A percentile compares a stretch with the other conserved stretches of the same genome.
Conservation (phyloP, 2,888 invertebrate genomes). For the Cyclophora albipunctata region DNA sequence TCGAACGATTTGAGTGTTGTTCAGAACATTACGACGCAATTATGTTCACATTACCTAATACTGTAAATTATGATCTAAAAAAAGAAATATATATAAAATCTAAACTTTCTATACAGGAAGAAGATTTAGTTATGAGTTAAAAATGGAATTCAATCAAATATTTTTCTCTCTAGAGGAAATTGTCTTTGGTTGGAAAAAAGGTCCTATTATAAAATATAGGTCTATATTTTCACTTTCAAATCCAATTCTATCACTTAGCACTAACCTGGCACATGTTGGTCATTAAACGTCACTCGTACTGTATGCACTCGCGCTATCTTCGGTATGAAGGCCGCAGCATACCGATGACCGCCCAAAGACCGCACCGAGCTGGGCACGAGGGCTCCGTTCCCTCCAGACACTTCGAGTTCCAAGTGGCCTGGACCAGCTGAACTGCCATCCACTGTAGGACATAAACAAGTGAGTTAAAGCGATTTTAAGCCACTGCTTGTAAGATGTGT, state of each 20-base stretch:
- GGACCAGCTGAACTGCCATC: slow-evolving; percentile 97
- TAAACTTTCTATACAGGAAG: no score
- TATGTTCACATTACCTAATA: no score
- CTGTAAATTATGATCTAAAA: no score
- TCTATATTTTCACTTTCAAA: no score
- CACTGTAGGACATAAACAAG: slow-evolving; percentile 71
- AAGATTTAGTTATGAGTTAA: no score
- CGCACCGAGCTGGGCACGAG: slow-evolving; percentile 95
- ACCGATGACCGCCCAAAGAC: slow-evolving; percentile 90
- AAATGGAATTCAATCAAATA: no score
- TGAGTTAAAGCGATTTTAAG: not conserved
- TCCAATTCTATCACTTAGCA: slow-evolving; percentile 18
- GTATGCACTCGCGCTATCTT: slow-evolving; percentile 89
- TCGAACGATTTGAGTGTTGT: no score
- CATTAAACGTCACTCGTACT: slow-evolving; percentile 96
- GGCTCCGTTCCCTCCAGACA: slow-evolving; percentile 85
- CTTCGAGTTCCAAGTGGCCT: slow-evolving; percentile 95
- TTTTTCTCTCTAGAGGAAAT: no score
- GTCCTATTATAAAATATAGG: no score
- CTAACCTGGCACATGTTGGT: slow-evolving; percentile 91
- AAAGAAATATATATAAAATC: no score
- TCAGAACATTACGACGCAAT: no score
- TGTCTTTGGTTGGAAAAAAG: no score
- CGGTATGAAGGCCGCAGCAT: slow-evolving; percentile 95
- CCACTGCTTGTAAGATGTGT: not conserved